Evolutionary conservation across 2,113 vertebrate genomes (phyloP), one percentile per base, ranked within the genome.

Genomic region (Microcebus griseorufus): DNA sequence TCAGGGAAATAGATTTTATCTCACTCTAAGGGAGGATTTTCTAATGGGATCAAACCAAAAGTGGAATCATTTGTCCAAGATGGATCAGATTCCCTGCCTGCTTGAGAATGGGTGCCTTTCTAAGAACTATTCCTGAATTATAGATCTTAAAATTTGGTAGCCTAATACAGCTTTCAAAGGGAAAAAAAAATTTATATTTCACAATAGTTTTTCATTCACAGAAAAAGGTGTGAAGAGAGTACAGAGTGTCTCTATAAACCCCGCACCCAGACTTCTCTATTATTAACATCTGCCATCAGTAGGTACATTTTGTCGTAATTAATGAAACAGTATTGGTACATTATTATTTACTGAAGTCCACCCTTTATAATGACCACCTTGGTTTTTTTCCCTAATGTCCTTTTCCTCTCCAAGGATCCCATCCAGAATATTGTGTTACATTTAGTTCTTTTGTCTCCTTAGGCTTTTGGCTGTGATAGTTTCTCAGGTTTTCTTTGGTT

Each of bases 141-240:
- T 93, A 81, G 25, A 60, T 80, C 76, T 81, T 81, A 75, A 55
- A 92, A 92, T 85, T 83, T 92, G 8, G 53, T 14, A 95, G 32
- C 12, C 29, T 82, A 76, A 79, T 39, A 73, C 1, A 73, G 32
- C 62, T 45, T 79, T 51, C 20, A 34, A 58, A 11, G 29, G 6
- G 17, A 48, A 75, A 16, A 29, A 67, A 48, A 80, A 69, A 7
- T 25, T 65, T 14, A 6, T 55, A 27, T 91, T 70, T 93, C 34
- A 53, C 0, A 42, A 27, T 29, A 75, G n/a, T 72, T 94, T 53
- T 90, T 42, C 48, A 42, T 90, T 64, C 76, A 9, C 13, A 4
- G 51, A 18, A 88, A 51, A 67, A 92, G 0, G 39, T 64, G 6
- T 81, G 45, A 92, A 92, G 8, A 51, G 0, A 60, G 53, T 78